Conservation (phyloP, 2,797 vertebrate species). For the Phataginus tetradactyla region DNA sequence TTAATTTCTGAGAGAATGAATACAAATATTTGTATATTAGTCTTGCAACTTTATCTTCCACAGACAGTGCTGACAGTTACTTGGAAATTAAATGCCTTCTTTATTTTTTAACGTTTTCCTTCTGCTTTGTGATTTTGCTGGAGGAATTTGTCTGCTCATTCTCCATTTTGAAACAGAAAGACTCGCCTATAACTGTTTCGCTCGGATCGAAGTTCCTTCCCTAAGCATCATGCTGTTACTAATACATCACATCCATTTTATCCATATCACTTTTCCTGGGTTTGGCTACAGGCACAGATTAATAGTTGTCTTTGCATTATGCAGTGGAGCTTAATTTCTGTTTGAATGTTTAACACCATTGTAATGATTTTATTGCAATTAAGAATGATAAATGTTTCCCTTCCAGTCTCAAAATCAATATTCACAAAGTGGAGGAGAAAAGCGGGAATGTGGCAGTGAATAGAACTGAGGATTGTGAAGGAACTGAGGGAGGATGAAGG, state of each 20-base stretch:
- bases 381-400: constrained; percentile 87
- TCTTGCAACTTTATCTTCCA: constrained; percentile 57
- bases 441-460: neutral
- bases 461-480: neutral
- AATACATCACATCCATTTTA: constrained; percentile 75
- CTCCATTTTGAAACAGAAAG: constrained; percentile 60
- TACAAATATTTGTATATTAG: constrained; percentile 51
- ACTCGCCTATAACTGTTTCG: constrained; percentile 41
- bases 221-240: constrained; percentile 63
- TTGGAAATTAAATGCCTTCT: constrained; percentile 60
- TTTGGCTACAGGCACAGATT: constrained; percentile 78
- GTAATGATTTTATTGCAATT: constrained; percentile 86
- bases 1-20: constrained; percentile 45
- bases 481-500: neutral
- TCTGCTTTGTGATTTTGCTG: constrained; percentile 69
- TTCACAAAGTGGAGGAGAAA: constrained; percentile 79
- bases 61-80: constrained; percentile 62
- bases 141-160: constrained; percentile 59
- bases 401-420: constrained; percentile 85
- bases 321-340: constrained; percentile 83
- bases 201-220: constrained; percentile 67
- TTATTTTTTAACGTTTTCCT: constrained; percentile 41
- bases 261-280: constrained; percentile 67
- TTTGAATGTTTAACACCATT: constrained; percentile 85
- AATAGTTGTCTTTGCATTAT: constrained; percentile 81